These are phyloP conservation scores for Hyla sarda DNA, from an alignment of 2,113 vertebrate species.

Conservation along the genomic window DNA sequence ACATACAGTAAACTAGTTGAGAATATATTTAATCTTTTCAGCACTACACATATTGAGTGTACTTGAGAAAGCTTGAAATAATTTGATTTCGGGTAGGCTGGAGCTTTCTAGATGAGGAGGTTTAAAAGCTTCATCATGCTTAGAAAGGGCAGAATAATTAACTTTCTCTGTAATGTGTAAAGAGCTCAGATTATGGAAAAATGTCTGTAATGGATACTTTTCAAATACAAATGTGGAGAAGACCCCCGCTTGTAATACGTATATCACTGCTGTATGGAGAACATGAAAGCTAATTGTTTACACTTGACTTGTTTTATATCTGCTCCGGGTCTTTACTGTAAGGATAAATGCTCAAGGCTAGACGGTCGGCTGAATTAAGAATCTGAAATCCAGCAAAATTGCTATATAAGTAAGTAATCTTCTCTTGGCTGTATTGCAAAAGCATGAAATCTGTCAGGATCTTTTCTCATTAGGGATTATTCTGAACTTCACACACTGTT, in stretches of 20 bases:
- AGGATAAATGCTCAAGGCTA: slow-evolving; percentile 45
- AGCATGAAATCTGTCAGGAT: slow-evolving; percentile 48
- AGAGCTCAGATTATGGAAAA: slow-evolving; percentile 1
- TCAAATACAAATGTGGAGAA: slow-evolving; percentile 6
- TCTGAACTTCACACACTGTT: slow-evolving; percentile 41
- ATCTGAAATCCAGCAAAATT: slow-evolving; percentile 55
- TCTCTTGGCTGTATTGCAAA: slow-evolving; percentile 50
- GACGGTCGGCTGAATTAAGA: slow-evolving; percentile 49
- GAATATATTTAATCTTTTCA: neutral
- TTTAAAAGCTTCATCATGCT: slow-evolving; percentile 51
- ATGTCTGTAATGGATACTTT: neutral
- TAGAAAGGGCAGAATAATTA: slow-evolving; percentile 50
- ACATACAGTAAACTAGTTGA: neutral
- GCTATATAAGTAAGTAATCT: slow-evolving; percentile 56
- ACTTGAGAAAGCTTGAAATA: slow-evolving; percentile 20
- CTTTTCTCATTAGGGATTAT: slow-evolving; percentile 39
- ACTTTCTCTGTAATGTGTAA: slow-evolving; percentile 35
- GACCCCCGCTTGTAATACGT: neutral
- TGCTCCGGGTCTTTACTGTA: slow-evolving; percentile 10
- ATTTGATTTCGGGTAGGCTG: slow-evolving; percentile 11
- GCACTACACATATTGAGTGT: neutral
- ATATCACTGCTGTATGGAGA: neutral
- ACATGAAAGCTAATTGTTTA: slow-evolving; percentile 37
- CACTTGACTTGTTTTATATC: slow-evolving; percentile 46
- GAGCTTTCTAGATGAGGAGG: slow-evolving; percentile 45